These are phyloP conservation scores for Oasisia sp. DNA, from an alignment of 2,888 invertebrate species.

Conservation along the genomic window DNA sequence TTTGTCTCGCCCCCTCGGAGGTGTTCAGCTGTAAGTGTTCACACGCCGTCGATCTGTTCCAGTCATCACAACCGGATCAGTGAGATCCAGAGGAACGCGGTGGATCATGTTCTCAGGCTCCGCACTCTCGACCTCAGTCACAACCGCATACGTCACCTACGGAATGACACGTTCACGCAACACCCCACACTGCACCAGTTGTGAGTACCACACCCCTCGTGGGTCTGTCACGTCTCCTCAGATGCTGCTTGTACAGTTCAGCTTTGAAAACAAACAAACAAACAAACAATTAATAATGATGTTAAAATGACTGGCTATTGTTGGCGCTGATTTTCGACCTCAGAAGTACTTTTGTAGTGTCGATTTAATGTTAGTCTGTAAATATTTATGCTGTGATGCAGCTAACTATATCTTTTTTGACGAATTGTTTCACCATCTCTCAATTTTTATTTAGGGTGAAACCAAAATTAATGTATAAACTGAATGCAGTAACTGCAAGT, in stretches of 20 bases:
- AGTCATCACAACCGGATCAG: constrained; percentile 70
- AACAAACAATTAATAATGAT: neutral
- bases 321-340: too few relatives aligned
- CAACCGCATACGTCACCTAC: constrained; percentile 62
- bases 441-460: too few relatives aligned
- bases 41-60: constrained; percentile 34
- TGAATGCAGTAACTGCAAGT: too few relatives aligned
- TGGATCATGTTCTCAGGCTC: constrained; percentile 69
- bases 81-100: constrained; percentile 66
- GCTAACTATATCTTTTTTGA: neutral
- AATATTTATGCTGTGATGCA: neutral
- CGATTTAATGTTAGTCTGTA: neutral
- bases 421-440: too few relatives aligned
- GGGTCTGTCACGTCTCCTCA: neutral
- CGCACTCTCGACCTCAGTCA: constrained; percentile 68
- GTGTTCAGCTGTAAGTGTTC: constrained; percentile 35
- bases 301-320: neutral
- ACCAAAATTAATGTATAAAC: too few relatives aligned
- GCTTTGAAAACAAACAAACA: neutral
- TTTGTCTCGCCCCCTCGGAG: neutral
- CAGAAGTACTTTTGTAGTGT: neutral
- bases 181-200: constrained; percentile 69
- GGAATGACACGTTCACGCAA: constrained; percentile 72
- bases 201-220: constrained; percentile 63
- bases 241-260: too few relatives aligned